Evolutionary conservation across 2,888 invertebrate genomes (phyloP), one percentile per base, ranked within the genome.

Genomic region (Rotaria socialis): DNA sequence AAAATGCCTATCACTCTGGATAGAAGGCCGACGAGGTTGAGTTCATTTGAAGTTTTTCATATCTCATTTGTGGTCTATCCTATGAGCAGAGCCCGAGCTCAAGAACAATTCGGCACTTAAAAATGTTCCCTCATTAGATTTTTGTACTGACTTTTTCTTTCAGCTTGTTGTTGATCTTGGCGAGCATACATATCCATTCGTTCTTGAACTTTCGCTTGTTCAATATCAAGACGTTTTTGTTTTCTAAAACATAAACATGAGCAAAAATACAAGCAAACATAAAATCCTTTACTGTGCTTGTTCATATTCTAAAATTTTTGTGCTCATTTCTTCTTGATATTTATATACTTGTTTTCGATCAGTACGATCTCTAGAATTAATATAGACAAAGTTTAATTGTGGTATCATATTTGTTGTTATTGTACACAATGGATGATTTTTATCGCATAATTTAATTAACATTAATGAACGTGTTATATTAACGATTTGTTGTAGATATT

Each of bases 161-260:
- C 35, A 0, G 41, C 67, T 19, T 35, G 14, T 41, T 19, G 35
- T 67, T 67, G 67, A 67, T 67, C 67, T 35, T 67, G 67, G 7
- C 67, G 67, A 67, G 67, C 67, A 41, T 67, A 67, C 67, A 67
- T 35, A 27, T 67, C 67, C 67, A 67, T 67, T 67, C 35, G 27
- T 14, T 67, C 67, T 67, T 67, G 67, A 35, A 67, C 19, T 67
- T 67, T 67, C 0, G 67, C 67, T 67, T 67, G 67, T 67, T 67
- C 67, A 35, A 67, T 67, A 16, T 67, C 67, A 19, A 67, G 35
- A 16, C 67, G 67, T 67, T 67, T 67, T 35, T 41, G 67, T 67
- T 67, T 67, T 35, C 67, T 67, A 67, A 67, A 67, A 41, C 7
- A 35, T 19, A 0, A 67, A 11, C 35, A 3, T 67, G 19, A 27